Base-by-base conservation (phyloP, 2,113 vertebrate genomes). In the Neoarius graeffei region DNA sequence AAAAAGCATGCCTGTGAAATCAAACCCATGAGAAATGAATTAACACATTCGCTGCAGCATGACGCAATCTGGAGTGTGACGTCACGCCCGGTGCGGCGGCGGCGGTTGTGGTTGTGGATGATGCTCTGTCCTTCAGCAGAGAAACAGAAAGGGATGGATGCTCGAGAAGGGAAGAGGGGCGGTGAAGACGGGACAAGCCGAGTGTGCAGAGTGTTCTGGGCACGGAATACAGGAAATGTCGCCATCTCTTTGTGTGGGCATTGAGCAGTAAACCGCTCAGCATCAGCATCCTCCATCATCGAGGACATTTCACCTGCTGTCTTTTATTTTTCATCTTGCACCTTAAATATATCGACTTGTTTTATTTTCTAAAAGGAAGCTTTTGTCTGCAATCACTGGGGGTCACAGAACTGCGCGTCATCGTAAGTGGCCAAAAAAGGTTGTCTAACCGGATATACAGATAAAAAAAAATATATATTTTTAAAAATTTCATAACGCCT, bases 61-160 rank as follows among this genome's bases (percentile, higher is more conserved):
- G 69, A 23, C 66, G 15, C 52, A n/a, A 48, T 42, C 35, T 17
- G 5, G 15, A 82, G 23, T 30, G 69, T 64, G 90, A 91, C 89
- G 88, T 77, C 73, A 84, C 86, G 27, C 52, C 59, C 54, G 71
- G 57, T 85, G 50, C 86, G 76, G 74, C 59, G 11, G 87, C 42
- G 35, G 35, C 42, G 42, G 42, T 35, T 35, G 35, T 3, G 42
- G 42, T 42, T 86, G 69, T 66, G 35, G 83, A 27, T 60, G 86
- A 76, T 83, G 87, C 74, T 30, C 5, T 86, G 10, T 80, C 86
- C 64, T 87, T 73, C 9, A 67, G 48, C 62, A 83, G 79, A 15
- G 57, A 64, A 64, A 79, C 59, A 60, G 10, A 69, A 19, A 25
- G 54, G 59, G n/a, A 42, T 64, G 35, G 50, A 74, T 27, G 50